phyloP scores from a whole-genome alignment of 2,888 invertebrate species.

The Drosophila acutilabella region DNA sequence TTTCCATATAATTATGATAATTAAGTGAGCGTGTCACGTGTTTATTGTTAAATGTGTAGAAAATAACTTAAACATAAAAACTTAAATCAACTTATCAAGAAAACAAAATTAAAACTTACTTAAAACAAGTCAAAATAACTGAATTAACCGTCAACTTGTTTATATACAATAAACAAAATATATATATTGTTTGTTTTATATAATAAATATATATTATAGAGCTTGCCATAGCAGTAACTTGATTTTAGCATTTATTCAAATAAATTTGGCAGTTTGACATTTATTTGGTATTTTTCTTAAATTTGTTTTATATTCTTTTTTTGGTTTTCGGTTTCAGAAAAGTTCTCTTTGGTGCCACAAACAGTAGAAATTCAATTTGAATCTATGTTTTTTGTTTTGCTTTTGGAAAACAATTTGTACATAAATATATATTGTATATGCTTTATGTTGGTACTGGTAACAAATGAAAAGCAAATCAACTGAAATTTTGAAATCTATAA shows the following conservation, averaged over 20 bases:
- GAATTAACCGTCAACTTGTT: constrained; percentile 48
- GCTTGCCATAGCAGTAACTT: constrained; percentile 56
- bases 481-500: constrained; percentile 26
- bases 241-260: constrained; percentile 25
- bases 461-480: constrained; percentile 34
- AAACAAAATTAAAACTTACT: constrained; percentile 29
- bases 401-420: constrained; percentile 6
- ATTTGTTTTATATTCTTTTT: constrained; percentile 36
- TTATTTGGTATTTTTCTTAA: constrained; percentile 28
- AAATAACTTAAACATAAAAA: constrained; percentile 23
- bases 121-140: constrained; percentile 27
- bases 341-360: constrained; percentile 89
- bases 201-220: constrained; percentile 32
- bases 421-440: constrained; percentile 54
- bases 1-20: constrained; percentile 58
- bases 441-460: constrained; percentile 42
- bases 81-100: constrained; percentile 11
- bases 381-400: constrained; percentile 29
- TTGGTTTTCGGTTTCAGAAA: constrained; percentile 88
- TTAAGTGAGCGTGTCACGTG: constrained; percentile 76
- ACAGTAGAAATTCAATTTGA: constrained; percentile 83
- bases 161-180: constrained; percentile 61
- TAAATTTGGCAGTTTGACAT: constrained; percentile 37
- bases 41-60: constrained; percentile 69
- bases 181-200: constrained; percentile 48